Percentiles rank a stretch among this genome's conserved stretches.
Evolutionary conservation across 2,888 invertebrate species (phyloP).

Genomic region (Drosophila sordidapex): DNA sequence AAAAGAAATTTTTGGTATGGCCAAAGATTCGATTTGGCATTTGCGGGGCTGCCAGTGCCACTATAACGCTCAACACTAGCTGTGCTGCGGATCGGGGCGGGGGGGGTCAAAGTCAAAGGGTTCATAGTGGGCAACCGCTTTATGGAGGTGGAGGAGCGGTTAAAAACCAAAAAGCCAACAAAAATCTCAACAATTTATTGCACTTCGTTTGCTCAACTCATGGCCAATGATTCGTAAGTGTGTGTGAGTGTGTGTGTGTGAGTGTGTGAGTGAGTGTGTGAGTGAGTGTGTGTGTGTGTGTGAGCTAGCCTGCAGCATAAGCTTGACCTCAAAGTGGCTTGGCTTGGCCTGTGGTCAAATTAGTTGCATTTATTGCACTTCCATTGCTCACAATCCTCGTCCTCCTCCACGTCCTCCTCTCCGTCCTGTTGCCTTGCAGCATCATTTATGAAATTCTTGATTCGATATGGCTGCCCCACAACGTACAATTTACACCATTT

Average conservation of each 20-base stretch:
- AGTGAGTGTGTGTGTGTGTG: constrained; percentile 3
- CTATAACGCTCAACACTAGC: background rate
- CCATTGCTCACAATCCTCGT: background rate
- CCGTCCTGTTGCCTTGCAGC: background rate
- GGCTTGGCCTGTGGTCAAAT: constrained; percentile 39
- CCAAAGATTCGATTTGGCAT: constrained; percentile 42
- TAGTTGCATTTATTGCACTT: constrained; percentile 42
- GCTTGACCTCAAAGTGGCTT: constrained; percentile 24
- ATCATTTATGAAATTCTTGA: background rate
- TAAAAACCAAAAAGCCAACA: constrained; percentile 11
- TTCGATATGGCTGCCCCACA: background rate
- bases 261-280: constrained; percentile 1
- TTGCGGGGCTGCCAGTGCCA: constrained; percentile 22
- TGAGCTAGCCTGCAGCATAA: background rate
- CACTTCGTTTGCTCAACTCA: constrained; percentile 44
- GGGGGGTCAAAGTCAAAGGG: constrained; percentile 17
- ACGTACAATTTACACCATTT: background rate
- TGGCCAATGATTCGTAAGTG: constrained; percentile 8
- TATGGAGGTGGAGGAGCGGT: background rate
- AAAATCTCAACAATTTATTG: constrained; percentile 61
- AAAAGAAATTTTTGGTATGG: background rate
- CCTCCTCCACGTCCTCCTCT: background rate
- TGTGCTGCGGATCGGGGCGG: background rate
- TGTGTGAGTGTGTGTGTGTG: background rate
- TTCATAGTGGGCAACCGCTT: constrained; percentile 35